A percentile compares a stretch with the other conserved stretches of the same genome.
phyloP scores from a whole-genome alignment of 2,113 vertebrate species.

The Cranoglanis bouderius region DNA sequence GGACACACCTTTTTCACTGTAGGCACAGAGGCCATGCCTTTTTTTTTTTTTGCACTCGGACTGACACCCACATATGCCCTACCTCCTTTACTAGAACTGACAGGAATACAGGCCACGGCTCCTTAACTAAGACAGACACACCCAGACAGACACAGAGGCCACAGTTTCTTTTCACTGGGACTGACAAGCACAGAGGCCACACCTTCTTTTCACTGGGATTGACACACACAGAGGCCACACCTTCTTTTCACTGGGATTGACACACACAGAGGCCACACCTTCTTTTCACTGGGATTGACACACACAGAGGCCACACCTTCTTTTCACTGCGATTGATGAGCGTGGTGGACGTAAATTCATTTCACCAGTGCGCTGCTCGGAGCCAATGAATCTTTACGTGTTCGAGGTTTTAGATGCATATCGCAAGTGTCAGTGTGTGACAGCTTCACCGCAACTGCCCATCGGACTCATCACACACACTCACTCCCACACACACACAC shows the following conservation, averaged over 20 bases:
- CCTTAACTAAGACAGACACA: not conserved
- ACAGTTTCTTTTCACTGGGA: not conserved
- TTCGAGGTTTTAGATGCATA: constrained; percentile 28
- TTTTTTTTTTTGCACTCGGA: not conserved
- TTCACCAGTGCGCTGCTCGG: not conserved
- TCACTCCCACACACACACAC: constrained; percentile 26
- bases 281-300: not conserved
- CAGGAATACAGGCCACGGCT: not conserved
- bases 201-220: not conserved
- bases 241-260: not conserved
- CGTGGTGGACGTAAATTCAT: not conserved
- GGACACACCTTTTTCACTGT: not conserved
- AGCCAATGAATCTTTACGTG: not conserved
- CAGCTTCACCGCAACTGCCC: constrained; percentile 31
- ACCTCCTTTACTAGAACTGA: not conserved
- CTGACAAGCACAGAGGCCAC: not conserved
- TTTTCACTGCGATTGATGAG: not conserved
- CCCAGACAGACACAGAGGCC: not conserved
- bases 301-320: not conserved
- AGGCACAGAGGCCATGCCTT: not conserved
- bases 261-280: not conserved
- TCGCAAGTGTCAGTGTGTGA: constrained; percentile 57
- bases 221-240: not conserved
- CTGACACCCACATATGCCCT: not conserved
- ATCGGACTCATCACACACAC: constrained; percentile 24